Evolutionary conservation across 1,140 invertebrate species (phyloP).

Genomic region (Drosophila cardini): DNA sequence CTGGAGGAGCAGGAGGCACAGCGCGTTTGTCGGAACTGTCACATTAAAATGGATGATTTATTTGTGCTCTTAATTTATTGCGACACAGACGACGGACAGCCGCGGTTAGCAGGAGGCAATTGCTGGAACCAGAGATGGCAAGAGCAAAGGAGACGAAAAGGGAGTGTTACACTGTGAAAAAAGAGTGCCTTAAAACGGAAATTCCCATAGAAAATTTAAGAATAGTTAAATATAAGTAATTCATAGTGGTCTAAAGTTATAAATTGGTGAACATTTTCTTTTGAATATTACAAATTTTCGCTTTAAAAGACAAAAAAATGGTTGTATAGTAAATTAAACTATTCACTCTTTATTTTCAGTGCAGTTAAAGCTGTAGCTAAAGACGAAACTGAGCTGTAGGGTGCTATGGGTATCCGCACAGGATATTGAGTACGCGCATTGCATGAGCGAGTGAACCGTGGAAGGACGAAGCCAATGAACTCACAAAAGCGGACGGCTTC

Average conservation of each 20-base stretch:
- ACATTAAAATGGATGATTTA: constrained; percentile 84
- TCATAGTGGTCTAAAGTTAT: no score
- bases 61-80: constrained; percentile 81
- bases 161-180: neutral
- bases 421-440: constrained; percentile 80
- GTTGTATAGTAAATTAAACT: no score
- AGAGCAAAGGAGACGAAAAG: neutral
- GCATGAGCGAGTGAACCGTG: constrained; percentile 65
- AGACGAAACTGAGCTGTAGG: neutral
- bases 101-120: constrained; percentile 26
- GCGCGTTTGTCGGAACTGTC: constrained; percentile 77
- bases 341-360: no score
- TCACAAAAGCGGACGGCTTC: constrained; percentile 30
- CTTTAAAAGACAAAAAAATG: no score
- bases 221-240: no score
- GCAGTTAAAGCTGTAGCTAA: neutral
- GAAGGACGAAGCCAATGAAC: constrained; percentile 41
- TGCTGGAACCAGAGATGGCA: constrained; percentile 14
- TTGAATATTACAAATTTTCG: no score
- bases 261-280: no score
- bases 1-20: constrained; percentile 1
- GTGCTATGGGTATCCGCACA: constrained; percentile 22
- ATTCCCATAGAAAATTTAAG: no score
- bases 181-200: no score
- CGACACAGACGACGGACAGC: constrained; percentile 59